Evolutionary conservation across 2,888 invertebrate species (phyloP).

Genomic region (Lepetodrilus schrolli): DNA sequence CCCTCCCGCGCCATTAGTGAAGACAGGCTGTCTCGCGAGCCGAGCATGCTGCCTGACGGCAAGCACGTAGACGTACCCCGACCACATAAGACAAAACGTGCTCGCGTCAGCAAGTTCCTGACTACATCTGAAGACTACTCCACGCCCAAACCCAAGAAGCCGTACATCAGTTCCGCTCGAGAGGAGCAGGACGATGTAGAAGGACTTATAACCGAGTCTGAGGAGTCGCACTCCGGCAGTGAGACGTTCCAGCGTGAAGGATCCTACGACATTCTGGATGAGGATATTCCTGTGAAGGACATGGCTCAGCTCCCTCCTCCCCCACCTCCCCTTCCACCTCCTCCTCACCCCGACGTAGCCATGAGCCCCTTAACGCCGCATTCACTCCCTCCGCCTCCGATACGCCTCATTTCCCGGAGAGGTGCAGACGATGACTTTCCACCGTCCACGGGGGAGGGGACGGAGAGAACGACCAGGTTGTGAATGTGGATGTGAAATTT

Average conservation of each 20-base stretch:
- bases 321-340: conserved; percentile 33
- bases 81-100: neutral
- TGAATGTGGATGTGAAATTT: neutral
- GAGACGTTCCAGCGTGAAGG: conserved; percentile 50
- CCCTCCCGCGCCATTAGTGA: conserved; percentile 42
- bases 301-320: conserved; percentile 29
- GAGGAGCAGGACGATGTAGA: conserved; percentile 28
- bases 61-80: neutral
- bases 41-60: conserved; percentile 27
- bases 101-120: conserved; percentile 27
- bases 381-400: neutral
- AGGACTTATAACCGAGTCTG: conserved; percentile 38
- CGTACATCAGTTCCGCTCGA: conserved; percentile 21
- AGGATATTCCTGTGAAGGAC: conserved; percentile 35
- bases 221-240: conserved; percentile 42
- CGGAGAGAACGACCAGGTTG: neutral
- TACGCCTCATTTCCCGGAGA: conserved; percentile 10
- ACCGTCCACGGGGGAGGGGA: neutral
- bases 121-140: conserved; percentile 27
- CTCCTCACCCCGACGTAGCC: conserved; percentile 17
- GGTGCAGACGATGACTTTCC: neutral
- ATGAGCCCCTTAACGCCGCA: neutral
- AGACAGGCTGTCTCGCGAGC: conserved; percentile 32
- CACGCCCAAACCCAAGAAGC: conserved; percentile 23
- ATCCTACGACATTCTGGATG: conserved; percentile 54